A percentile compares a stretch with the other conserved stretches of the same genome.
Evolutionary conservation across 2,888 invertebrate genomes (phyloP).

Genomic region (Azorinus chamasolen): DNA sequence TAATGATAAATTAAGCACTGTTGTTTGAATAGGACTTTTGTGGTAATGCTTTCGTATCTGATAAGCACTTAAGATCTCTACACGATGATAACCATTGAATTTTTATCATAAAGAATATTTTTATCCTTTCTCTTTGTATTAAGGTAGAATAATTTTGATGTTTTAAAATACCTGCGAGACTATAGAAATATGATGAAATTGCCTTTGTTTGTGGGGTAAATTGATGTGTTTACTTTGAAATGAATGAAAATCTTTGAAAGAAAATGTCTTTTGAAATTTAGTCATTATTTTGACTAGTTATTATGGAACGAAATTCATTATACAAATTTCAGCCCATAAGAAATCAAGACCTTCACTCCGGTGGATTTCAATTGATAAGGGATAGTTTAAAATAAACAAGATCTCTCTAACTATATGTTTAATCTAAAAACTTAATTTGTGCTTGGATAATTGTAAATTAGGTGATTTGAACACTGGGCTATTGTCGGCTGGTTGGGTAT

Average conservation of each 20-base stretch:
- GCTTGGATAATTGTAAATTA: too few relatives aligned
- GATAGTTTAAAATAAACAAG: too few relatives aligned
- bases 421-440: too few relatives aligned
- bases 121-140: constrained; percentile 54
- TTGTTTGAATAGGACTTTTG: constrained; percentile 63
- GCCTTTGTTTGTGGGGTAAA: constrained; percentile 50
- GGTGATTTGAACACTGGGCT: too few relatives aligned
- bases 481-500: too few relatives aligned
- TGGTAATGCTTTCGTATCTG: constrained; percentile 36
- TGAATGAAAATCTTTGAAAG: constrained; percentile 58
- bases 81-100: constrained; percentile 46
- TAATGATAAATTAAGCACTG: constrained; percentile 67
- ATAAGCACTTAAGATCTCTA: constrained; percentile 40
- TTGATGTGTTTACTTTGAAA: constrained; percentile 59
- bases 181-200: constrained; percentile 63
- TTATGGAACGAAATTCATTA: constrained; percentile 21
- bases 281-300: constrained; percentile 55
- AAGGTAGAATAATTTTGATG: constrained; percentile 59
- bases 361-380: too few relatives aligned
- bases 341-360: too few relatives aligned
- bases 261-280: constrained; percentile 36
- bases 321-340: too few relatives aligned
- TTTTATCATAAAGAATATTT: constrained; percentile 57
- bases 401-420: too few relatives aligned
- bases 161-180: constrained; percentile 44